Evolutionary conservation across 2,888 invertebrate species (phyloP), one percentile per base, ranked within the genome.

Genomic region (Griposia aprilina): DNA sequence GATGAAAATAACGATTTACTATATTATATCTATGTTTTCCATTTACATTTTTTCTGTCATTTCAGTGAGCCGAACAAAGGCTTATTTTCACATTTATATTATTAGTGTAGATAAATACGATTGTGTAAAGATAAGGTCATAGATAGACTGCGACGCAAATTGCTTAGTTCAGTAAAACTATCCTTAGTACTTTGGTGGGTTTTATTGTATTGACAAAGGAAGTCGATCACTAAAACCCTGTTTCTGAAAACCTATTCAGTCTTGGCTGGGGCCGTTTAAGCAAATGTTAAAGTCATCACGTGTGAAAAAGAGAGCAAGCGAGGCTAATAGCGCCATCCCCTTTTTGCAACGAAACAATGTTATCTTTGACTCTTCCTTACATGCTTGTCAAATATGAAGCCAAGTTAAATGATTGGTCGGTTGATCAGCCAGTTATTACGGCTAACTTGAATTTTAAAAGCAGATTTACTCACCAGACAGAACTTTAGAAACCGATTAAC

Each of bases 51-150:
- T 1, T 20, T n/a, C 4, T 41, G 2, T 48, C 20, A 65, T 50
- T 59, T 30, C 8, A 55, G 41, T 26, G 0, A 2, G 41, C 26
- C 26, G 13, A n/a, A 76, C 30, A 63, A 20, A 63, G 10, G 8
- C 20, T 26, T 48, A 13, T 8, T 57, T 75, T 57, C 2, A 23
- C 11, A 57, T 76, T 8, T 17, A 50, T 59, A n/a, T 17, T 26
- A 50, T 50, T 66, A 41, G 1, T 41, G 13, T 41, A 76, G 59
- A 59, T 60, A 77, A 75, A 52, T 52, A 65, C 7, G 23, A 50
- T 76, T 65, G 26, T 41, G 17, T 57, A n/a, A 41, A 30, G 76
- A 77, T 76, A 76, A 76, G 23, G 41, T 4, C 26, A 17, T 30
- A 4, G 26, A 59, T 59, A 65, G 26, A 66, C 36, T 23, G n/a